Conservation (phyloP, 2,797 vertebrate species). For the Malacoctenus gilli region DNA sequence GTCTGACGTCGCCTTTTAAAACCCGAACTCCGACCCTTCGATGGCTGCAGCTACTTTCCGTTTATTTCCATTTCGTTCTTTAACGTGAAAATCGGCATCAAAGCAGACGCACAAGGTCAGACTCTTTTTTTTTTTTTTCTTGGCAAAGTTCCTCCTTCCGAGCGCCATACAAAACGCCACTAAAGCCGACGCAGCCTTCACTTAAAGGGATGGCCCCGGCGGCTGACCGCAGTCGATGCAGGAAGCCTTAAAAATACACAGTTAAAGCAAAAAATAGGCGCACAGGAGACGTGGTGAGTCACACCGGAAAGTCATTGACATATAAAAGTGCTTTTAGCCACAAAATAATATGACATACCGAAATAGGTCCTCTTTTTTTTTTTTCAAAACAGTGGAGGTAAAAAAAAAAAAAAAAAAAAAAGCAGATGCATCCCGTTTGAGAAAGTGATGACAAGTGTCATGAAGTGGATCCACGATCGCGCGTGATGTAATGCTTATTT, state of each 20-base stretch:
- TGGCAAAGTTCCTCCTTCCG: too few species aligned
- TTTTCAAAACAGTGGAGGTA: neutral
- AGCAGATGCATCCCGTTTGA: conserved; percentile 13
- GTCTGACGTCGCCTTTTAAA: neutral
- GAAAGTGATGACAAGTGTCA: too few species aligned
- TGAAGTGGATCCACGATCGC: too few species aligned
- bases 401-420: conserved; percentile 22
- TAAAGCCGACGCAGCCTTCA: too few species aligned
- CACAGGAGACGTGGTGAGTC: conserved; percentile 5
- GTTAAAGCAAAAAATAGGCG: neutral
- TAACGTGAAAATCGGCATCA: too few species aligned
- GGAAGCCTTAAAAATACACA: neutral
- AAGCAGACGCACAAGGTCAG: too few species aligned
- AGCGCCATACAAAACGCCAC: too few species aligned
- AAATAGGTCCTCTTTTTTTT: conserved; percentile 8
- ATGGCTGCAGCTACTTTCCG: too few species aligned
- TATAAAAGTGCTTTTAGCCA: conserved; percentile 3
- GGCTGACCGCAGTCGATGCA: neutral
- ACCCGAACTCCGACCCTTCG: neutral
- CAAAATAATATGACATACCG: neutral
- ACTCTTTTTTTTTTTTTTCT: too few species aligned
- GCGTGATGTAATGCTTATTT: too few species aligned
- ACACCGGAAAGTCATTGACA: neutral
- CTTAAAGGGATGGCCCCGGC: too few species aligned
- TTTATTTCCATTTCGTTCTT: too few species aligned